Evolutionary conservation across 2,113 vertebrate genomes (phyloP), one percentile per base, ranked within the genome.

Genomic region (Onychorhynchus coronatus): DNA sequence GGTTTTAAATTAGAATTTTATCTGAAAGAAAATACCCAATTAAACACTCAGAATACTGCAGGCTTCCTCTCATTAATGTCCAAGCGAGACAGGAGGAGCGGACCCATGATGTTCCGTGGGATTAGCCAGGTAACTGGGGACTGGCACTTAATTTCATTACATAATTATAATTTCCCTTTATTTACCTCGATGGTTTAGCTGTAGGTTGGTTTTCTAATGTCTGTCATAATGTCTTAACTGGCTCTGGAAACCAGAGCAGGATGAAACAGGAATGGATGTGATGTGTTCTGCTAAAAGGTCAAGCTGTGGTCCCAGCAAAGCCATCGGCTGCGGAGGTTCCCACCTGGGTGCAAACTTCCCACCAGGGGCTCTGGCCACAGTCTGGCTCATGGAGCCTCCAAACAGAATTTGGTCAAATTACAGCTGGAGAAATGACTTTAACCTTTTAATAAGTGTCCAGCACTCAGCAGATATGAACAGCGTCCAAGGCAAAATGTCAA

Each of bases 401-500:
- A 35, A 62, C 5, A 78, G 61, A 71, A 27, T n/a, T 55, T 77
- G 61, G 41, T 25, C 33, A 28, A 58, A 88, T 39, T 13, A 47
- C 59, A 91, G 75, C 72, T 86, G 85, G 44, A 75, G 44, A 95
- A 94, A 96, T 88, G 15, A 44, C 55, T 91, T 90, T 92, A 91
- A 92, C 88, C 85, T 94, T 96, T 94, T 6, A 80, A 13, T 19
- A 83, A 95, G 56, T 24, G 19, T 61, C 58, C 77, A 68, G 39
- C 0, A 0, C 44, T 87, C 44, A 68, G 82, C 65, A 93, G 79
- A 20, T 53, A 49, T 11, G 61, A 92, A 67, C 1, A 3, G n/a
- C 52, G 67, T 92, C 76, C 72, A 86, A 77, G 73, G 41, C 47
- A 92, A 94, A 91, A 94, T 44, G 76, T 86, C 93, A 94, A 2